A percentile compares a stretch with the other conserved stretches of the same genome.
phyloP scores from a whole-genome alignment of 2,113 vertebrate species.

The Echinops telfairi region DNA sequence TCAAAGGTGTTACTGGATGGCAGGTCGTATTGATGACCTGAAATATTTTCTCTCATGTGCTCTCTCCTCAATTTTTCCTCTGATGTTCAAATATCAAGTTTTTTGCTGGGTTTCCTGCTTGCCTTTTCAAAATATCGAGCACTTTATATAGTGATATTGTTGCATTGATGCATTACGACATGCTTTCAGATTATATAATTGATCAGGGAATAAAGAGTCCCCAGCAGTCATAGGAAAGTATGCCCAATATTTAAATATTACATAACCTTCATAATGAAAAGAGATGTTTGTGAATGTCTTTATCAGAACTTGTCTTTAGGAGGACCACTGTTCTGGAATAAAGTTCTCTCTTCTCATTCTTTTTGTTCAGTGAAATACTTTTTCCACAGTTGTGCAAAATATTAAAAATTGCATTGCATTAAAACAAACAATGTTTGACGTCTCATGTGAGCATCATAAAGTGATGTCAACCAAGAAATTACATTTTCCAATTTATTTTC shows the following conservation, averaged over 20 bases:
- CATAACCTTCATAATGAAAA: neutral
- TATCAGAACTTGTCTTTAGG: neutral
- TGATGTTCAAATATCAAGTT: neutral
- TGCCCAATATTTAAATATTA: neutral
- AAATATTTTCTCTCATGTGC: neutral
- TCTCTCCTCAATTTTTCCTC: neutral
- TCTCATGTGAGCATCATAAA: conserved; percentile 6
- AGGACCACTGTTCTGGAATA: neutral
- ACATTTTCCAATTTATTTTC: conserved; percentile 57
- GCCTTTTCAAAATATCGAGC: too few relatives aligned
- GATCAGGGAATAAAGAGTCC: conserved; percentile 5
- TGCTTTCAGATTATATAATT: neutral
- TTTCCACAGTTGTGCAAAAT: conserved; percentile 22
- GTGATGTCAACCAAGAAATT: conserved; percentile 61
- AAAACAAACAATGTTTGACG: conserved; percentile 21
- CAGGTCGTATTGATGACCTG: neutral
- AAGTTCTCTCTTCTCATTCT: neutral
- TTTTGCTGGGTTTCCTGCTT: neutral
- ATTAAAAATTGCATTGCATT: conserved; percentile 21
- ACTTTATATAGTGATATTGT: neutral
- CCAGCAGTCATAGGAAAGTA: neutral
- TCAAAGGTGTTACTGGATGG: neutral
- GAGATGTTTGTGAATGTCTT: neutral
- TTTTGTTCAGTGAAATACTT: conserved; percentile 23
- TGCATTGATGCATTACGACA: neutral